Base-by-base conservation (phyloP, 35 echinoderm and acorn worm genomes). In the Hemicentrotus pulcherrimus region DNA sequence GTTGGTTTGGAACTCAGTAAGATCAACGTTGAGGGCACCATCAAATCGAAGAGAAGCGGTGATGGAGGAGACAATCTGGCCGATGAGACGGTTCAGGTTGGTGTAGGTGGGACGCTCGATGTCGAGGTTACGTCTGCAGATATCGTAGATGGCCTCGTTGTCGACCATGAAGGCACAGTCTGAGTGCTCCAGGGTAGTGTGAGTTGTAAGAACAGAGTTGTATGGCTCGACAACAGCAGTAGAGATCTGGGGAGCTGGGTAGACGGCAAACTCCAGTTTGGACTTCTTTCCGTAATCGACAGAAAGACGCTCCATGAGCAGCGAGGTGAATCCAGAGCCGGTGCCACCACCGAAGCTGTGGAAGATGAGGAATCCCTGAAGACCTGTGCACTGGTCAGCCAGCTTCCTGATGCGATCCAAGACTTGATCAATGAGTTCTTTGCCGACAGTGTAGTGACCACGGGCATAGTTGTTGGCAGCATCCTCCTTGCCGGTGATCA, bases 151-250 rank as follows among this genome's bases (percentile, higher is more conserved):
- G 33, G 97, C 97, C 86, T 97, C 97, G 95, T 97, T 97, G 94
- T 97, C 97, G 47, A 97, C 97, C 97, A 97, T 97, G 97, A 97
- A 97, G 61, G 97, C 97, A 95, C 97, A 97, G 94, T 97, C 97
- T 47, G 97, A 97, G 71, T 97, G 97, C 91, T 97, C 97, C 0
- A 97, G 94, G 88, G 97, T 97, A 35, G 97, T 97, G 47, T 97
- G 97, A 58, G 91, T 93, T 2, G 65, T 78, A 18, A 78, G 65
- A 78, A 78, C 65, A 33, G 96, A 89, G 47, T 98, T 98, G 95
- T 98, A 98, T 30, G 97, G 97, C 59, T 98, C 97, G 22, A 98
- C 97, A 15, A 98, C 97, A 19, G 97, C 96, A 4, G 97, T 94
- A 32, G 97, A 88, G 35, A 98, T 94, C 86, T 96, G 95, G 12